phyloP scores from a whole-genome alignment of 2,888 invertebrate species.

The Phoenoteleia sp. region DNA sequence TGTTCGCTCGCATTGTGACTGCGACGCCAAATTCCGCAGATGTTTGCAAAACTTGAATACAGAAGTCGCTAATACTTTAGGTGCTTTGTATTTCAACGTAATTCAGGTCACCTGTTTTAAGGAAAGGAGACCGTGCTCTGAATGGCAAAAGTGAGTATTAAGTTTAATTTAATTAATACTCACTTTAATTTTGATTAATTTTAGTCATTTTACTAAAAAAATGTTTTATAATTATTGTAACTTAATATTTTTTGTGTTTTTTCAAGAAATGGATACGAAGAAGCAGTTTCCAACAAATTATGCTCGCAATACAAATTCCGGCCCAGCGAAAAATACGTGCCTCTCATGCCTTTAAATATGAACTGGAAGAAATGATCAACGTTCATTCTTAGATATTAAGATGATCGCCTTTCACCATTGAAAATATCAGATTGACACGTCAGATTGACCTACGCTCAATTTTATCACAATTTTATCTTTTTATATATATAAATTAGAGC shows the following conservation, averaged over 20 bases:
- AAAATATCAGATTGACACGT: not conserved
- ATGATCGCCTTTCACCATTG: not conserved
- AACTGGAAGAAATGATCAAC: conserved; percentile 77
- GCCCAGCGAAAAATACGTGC: conserved; percentile 89
- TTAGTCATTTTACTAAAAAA: too few species aligned
- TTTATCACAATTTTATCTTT: conserved; percentile 13
- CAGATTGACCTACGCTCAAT: conserved; percentile 21
- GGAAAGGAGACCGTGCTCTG: conserved; percentile 89
- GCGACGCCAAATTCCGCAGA: conserved; percentile 91
- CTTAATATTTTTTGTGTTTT: conserved; percentile 26
- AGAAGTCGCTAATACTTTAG: conserved; percentile 91
- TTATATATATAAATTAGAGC: not conserved
- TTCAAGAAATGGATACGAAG: conserved; percentile 88
- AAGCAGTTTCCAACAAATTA: conserved; percentile 88
- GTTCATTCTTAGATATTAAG: conserved; percentile 8
- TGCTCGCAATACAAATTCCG: conserved; percentile 89
- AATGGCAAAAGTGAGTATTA: conserved; percentile 88
- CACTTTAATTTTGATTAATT: too few species aligned
- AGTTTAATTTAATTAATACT: too few species aligned
- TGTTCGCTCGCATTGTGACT: conserved; percentile 92
- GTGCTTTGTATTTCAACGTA: conserved; percentile 92
- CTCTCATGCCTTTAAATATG: conserved; percentile 86
- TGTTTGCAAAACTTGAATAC: conserved; percentile 91
- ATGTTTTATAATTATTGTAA: not conserved
- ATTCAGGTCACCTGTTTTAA: conserved; percentile 92